Conservation (phyloP, 1,140 invertebrate genomes). For the Drosophila jambulina region DNA sequence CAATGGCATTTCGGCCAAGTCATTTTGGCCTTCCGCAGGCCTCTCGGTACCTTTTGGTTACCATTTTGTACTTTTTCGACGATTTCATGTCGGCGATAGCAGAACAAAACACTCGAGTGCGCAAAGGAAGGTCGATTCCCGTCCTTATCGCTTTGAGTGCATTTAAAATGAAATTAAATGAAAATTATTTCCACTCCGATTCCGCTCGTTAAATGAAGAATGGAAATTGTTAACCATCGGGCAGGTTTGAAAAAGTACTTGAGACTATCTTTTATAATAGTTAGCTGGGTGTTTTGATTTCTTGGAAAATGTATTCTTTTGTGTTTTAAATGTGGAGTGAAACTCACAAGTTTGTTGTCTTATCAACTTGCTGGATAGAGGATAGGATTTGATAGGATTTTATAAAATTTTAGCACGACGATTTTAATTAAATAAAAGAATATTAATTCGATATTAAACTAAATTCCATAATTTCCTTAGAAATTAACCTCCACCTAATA, state of each 20-base stretch:
- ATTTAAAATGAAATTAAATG: slow-evolving; percentile 72
- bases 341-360: neutral
- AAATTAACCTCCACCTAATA: too few relatives aligned
- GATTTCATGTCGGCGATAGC: slow-evolving; percentile 50
- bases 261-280: slow-evolving; percentile 1
- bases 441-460: neutral
- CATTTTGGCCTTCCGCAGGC: slow-evolving; percentile 41
- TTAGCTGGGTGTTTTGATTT: slow-evolving; percentile 9
- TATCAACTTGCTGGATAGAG: neutral
- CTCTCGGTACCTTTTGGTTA: slow-evolving; percentile 46
- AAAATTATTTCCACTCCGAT: slow-evolving; percentile 50
- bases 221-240: slow-evolving; percentile 6
- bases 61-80: slow-evolving; percentile 56
- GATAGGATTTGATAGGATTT: too few relatives aligned
- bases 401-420: too few relatives aligned
- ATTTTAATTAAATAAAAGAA: neutral
- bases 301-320: neutral
- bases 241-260: slow-evolving; percentile 5
- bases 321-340: neutral
- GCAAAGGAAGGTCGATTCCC: slow-evolving; percentile 21
- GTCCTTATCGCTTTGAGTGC: slow-evolving; percentile 49
- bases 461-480: neutral
- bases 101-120: slow-evolving; percentile 50
- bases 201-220: slow-evolving; percentile 23
- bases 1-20: slow-evolving; percentile 60